Conservation (phyloP, 2,113 vertebrate genomes). For the Pagrus major region DNA sequence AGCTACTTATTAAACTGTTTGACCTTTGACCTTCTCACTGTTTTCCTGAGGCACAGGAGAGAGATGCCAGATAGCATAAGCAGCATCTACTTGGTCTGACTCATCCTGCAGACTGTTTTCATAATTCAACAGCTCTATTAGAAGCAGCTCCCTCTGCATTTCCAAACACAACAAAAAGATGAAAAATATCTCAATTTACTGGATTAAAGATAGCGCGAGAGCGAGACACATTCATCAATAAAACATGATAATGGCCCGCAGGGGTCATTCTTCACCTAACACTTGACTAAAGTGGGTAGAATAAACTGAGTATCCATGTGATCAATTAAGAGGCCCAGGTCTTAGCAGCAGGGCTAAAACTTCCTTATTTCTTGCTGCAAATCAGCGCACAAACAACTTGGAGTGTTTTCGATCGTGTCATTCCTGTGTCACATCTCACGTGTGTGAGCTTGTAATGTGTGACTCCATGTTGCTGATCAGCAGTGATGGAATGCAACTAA, state of each 20-base stretch:
- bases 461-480: too few species aligned
- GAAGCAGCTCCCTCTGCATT: not conserved
- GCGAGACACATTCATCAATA: not conserved
- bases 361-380: too few species aligned
- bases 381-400: too few species aligned
- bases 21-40: slow-evolving; percentile 10
- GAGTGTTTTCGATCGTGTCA: too few species aligned
- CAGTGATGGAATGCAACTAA: too few species aligned
- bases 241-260: not conserved
- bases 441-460: too few species aligned
- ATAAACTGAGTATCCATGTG: not conserved
- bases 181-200: slow-evolving; percentile 3
- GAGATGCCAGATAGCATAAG: not conserved
- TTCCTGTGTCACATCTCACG: too few species aligned
- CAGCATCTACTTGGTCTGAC: slow-evolving; percentile 3
- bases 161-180: not conserved
- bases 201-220: not conserved
- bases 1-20: slow-evolving; percentile 6
- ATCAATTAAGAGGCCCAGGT: not conserved
- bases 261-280: not conserved
- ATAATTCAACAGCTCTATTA: slow-evolving; percentile 9
- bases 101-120: slow-evolving; percentile 31
- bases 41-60: not conserved
- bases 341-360: not conserved
- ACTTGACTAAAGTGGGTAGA: not conserved